Evolutionary conservation across 2,113 vertebrate species (phyloP).

Genomic region (Probosciger aterrimus): DNA sequence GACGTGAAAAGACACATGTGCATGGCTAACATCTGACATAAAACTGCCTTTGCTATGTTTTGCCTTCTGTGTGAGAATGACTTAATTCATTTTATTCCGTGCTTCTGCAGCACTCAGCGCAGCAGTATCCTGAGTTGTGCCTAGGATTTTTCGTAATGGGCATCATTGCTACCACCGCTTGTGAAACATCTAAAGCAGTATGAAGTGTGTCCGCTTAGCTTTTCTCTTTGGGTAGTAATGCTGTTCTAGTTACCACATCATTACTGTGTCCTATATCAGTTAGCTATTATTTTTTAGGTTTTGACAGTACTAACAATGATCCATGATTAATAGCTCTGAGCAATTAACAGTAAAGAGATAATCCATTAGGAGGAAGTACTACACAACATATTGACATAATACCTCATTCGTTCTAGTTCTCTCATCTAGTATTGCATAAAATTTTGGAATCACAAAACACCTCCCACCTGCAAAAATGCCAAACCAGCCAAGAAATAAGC

Average conservation of each 20-base stretch:
- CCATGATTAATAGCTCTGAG: neutral
- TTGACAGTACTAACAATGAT: neutral
- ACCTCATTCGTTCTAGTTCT: neutral
- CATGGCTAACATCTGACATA: neutral
- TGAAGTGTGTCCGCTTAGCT: neutral
- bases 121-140: rapidly evolving
- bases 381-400: neutral
- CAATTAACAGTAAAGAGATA: neutral
- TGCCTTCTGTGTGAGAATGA: neutral
- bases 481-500: neutral
- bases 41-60: neutral
- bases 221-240: neutral
- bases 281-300: neutral
- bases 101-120: neutral
- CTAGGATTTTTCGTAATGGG: neutral
- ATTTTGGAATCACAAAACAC: neutral
- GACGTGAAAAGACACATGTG: rapidly evolving
- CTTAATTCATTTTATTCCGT: neutral
- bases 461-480: neutral
- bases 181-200: neutral
- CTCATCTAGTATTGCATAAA: neutral
- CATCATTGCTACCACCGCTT: rapidly evolving
- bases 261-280: neutral
- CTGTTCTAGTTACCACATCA: neutral
- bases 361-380: neutral